phyloP scores from a whole-genome alignment of 2,113 vertebrate genomes.

The Myodes glareolus region DNA sequence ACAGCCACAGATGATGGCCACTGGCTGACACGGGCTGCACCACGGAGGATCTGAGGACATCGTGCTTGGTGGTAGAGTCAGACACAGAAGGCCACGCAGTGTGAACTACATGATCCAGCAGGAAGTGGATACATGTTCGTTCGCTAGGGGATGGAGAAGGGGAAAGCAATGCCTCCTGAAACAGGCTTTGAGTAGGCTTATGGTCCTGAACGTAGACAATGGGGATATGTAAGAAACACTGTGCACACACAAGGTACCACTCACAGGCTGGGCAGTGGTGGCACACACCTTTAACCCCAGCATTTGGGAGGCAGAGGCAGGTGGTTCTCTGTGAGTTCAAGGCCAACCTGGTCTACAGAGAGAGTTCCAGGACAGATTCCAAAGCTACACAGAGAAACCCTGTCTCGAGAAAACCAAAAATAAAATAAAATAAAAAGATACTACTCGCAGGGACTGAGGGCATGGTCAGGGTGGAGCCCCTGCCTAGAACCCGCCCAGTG shows the following conservation, averaged over 20 bases:
- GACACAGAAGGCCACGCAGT: not conserved
- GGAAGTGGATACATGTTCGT: accelerated
- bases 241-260: not conserved
- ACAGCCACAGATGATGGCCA: accelerated
- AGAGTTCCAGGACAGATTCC: no score
- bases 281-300: no score
- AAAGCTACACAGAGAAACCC: no score
- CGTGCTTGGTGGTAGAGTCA: not conserved
- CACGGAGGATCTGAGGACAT: accelerated
- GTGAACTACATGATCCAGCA: not conserved
- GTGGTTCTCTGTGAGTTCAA: no score
- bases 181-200: not conserved
- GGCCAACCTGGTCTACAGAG: no score
- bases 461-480: not conserved
- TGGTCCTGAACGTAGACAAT: not conserved
- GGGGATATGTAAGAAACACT: no score
- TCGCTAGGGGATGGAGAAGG: not conserved
- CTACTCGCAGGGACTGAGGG: not conserved
- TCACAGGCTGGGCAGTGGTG: no score
- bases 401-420: no score
- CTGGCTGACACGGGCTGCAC: accelerated
- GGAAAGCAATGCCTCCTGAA: not conserved
- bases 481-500: not conserved
- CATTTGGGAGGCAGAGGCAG: no score
- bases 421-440: no score